Evolutionary conservation across 2,888 invertebrate genomes (phyloP).

Genomic region (Ditylenchus weischeri): DNA sequence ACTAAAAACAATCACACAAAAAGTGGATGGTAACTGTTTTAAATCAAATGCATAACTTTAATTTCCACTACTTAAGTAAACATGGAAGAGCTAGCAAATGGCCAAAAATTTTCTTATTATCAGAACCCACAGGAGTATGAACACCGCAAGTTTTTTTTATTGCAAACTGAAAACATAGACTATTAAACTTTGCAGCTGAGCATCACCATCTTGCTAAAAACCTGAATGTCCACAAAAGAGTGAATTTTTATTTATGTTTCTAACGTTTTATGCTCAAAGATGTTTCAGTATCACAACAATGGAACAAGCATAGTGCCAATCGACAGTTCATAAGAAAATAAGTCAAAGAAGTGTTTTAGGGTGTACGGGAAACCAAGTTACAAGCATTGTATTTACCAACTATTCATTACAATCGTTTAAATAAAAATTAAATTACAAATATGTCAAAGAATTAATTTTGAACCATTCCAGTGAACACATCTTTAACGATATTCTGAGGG

Average conservation of each 20-base stretch:
- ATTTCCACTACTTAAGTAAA: not conserved
- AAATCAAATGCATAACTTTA: not conserved
- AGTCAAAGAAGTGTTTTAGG: too few species aligned
- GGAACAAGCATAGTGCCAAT: too few species aligned
- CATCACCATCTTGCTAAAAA: constrained; percentile 4
- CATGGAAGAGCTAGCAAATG: constrained; percentile 2
- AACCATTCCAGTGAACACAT: too few species aligned
- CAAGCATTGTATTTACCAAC: too few species aligned
- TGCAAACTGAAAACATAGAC: not conserved
- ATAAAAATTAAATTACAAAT: too few species aligned
- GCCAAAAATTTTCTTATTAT: not conserved
- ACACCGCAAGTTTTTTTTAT: constrained; percentile 1
- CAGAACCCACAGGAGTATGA: constrained; percentile 1
- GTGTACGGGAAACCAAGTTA: too few species aligned
- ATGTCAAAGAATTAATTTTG: too few species aligned
- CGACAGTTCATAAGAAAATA: too few species aligned
- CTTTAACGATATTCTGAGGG: too few species aligned
- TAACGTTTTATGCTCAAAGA: too few species aligned
- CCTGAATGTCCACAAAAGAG: constrained; percentile 3
- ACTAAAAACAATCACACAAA: not conserved
- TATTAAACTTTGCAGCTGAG: not conserved
- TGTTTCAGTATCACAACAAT: too few species aligned
- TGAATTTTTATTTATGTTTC: not conserved
- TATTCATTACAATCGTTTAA: too few species aligned
- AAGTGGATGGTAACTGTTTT: constrained; percentile 4